Percentiles rank a stretch among this genome's conserved stretches.
Evolutionary conservation across 2,113 vertebrate genomes (phyloP).

Genomic region (Prinia subflava): DNA sequence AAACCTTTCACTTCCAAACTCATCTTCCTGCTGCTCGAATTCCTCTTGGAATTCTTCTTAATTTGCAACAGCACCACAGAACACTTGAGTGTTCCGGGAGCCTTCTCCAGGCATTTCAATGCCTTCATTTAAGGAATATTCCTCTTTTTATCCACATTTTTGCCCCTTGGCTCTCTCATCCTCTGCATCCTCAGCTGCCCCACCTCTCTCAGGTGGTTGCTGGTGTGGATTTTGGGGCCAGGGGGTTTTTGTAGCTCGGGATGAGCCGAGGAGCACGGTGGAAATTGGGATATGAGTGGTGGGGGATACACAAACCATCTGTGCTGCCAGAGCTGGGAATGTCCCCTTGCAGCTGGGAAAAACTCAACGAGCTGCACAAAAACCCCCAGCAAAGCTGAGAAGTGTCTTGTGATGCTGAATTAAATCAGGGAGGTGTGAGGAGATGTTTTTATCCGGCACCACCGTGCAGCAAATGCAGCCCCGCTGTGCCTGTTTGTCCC

Average conservation of each 20-base stretch:
- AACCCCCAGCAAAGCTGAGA: not conserved
- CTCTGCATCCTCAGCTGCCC: not conserved
- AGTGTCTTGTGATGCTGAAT: accelerated
- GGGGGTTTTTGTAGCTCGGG: not conserved
- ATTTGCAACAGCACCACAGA: not conserved
- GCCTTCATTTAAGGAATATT: not conserved
- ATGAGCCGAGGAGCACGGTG: not conserved
- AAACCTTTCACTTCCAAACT: not conserved
- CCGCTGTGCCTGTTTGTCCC: not conserved
- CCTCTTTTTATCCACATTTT: not conserved
- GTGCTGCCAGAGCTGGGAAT: not conserved
- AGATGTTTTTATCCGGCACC: not conserved
- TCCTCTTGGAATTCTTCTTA: not conserved
- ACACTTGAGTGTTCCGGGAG: not conserved
- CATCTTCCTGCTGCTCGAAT: not conserved
- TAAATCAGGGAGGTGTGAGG: not conserved
- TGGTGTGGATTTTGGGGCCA: accelerated
- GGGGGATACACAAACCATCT: not conserved
- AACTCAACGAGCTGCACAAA: not conserved
- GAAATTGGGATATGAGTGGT: accelerated
- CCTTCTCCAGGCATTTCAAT: not conserved
- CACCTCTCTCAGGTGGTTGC: not conserved
- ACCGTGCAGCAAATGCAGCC: not conserved
- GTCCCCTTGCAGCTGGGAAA: not conserved
- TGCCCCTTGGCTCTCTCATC: not conserved